Evolutionary conservation across 1,140 invertebrate genomes (phyloP), one percentile per base, ranked within the genome.

Genomic region (Drosophila murphyi): DNA sequence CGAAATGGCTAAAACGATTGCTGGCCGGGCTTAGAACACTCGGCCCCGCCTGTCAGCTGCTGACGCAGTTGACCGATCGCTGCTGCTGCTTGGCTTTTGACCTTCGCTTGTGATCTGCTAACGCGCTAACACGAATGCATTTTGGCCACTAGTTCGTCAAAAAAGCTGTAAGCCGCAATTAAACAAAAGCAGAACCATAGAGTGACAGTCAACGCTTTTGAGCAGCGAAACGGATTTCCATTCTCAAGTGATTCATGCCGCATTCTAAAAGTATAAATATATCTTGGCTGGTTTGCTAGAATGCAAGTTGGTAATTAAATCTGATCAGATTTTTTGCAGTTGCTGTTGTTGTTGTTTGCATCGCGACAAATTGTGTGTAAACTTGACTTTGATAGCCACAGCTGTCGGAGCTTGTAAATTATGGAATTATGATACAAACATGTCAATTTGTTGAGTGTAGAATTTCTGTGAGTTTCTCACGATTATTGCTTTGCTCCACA

Each of bases 261-360:
- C 8, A 34, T 34, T 39, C 0, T 20, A 20, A 20, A 51, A n/a
- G 12, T 62, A 69, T 10, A 60, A 62, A 37, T 54, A 52, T 50
- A 51, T 47, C 28, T 20, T 35, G 43, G 8, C 10, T 20, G 20
- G 56, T 43, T 43, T n/a, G 6, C 39, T 43, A 35, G 65, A 63
- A 85, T 85, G 82, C 82, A 85, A 85, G 80, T 63, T 61, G 60
- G 73, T 69, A 81, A 85, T 86, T 86, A 86, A 78, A 78, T 28
- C 65, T 62, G 78, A 70, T 70, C 37, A 43, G 43, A 63, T 51
- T 61, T 39, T 62, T n/a, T 34, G 20, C 20, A 20, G 20, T 20
- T 20, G 20, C 20, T 20, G 20, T 20, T 20, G 20, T 72, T 64
- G 10, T 43, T 32, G 31, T 67, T 37, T 41, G 37, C 12, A 50